Percentiles rank a stretch among this genome's conserved stretches.
Evolutionary conservation across 2,888 invertebrate genomes (phyloP).

Genomic region (Melinaea menophilus): DNA sequence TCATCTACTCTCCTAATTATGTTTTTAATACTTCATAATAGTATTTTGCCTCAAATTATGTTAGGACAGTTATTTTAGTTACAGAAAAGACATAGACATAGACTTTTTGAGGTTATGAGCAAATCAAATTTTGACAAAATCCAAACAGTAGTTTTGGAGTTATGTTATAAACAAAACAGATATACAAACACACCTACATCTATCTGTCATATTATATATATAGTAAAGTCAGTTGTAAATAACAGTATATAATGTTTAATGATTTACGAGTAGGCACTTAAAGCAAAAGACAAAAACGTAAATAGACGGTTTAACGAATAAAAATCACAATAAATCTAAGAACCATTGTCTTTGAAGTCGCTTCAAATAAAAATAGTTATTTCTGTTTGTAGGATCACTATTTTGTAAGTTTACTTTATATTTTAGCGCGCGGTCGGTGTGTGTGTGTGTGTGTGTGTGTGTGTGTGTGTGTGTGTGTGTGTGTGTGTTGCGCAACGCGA

Average conservation of each 20-base stretch:
- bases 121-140: too few species aligned
- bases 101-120: too few species aligned
- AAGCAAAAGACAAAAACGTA: background rate
- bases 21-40: too few species aligned
- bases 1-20: too few species aligned
- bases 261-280: background rate
- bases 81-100: too few species aligned
- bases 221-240: background rate
- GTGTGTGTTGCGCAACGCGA: background rate
- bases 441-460: constrained; percentile 12
- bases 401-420: constrained; percentile 29
- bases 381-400: constrained; percentile 14
- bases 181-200: too few species aligned
- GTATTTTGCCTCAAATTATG: too few species aligned
- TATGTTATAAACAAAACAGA: too few species aligned
- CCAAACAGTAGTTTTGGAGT: too few species aligned
- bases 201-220: too few species aligned
- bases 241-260: background rate
- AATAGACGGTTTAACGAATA: constrained; percentile 32
- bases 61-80: too few species aligned
- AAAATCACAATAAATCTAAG: constrained; percentile 39
- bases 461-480: too few species aligned
- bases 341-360: constrained; percentile 37
- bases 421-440: constrained; percentile 32
- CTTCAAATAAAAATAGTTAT: constrained; percentile 43